These are phyloP conservation scores for Drosophila simulans DNA, from an alignment of 1,140 invertebrate species.

Conservation along the genomic window DNA sequence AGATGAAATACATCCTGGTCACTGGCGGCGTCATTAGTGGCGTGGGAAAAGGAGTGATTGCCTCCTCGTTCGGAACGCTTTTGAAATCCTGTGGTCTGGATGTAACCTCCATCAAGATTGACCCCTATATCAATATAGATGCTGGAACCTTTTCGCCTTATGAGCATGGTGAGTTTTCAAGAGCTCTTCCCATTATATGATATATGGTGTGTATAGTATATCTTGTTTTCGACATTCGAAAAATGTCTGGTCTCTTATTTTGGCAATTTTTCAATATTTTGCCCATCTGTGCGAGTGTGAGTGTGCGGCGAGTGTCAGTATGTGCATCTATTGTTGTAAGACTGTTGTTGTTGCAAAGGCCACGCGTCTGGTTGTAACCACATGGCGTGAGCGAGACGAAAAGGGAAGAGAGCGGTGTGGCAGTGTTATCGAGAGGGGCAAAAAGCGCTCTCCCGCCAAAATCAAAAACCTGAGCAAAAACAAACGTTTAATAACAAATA, in stretches of 20 bases:
- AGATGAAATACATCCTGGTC: slow-evolving; percentile 95
- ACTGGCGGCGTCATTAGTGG: slow-evolving; percentile 99
- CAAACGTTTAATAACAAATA: not conserved
- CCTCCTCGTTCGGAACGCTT: slow-evolving; percentile 97
- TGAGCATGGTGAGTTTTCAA: slow-evolving; percentile 94
- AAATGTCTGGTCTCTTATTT: slow-evolving; percentile 28
- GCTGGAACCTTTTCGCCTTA: slow-evolving; percentile 99
- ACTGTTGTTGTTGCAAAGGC: slow-evolving; percentile 50
- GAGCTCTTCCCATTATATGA: not conserved
- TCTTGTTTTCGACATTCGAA: slow-evolving; percentile 2
- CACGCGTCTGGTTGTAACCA: slow-evolving; percentile 39
- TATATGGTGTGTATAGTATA: slow-evolving; percentile 6
- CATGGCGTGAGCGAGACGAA: slow-evolving; percentile 14
- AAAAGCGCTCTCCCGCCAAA: slow-evolving; percentile 23
- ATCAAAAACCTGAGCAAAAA: not conserved
- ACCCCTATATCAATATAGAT: slow-evolving; percentile 99
- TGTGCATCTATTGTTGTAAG: slow-evolving; percentile 26
- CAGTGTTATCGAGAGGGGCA: slow-evolving; percentile 2
- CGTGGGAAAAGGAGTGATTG: slow-evolving; percentile 98
- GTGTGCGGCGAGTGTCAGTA: not conserved
- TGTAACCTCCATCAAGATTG: slow-evolving; percentile 99
- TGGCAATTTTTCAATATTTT: slow-evolving; percentile 59
- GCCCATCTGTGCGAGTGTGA: not conserved
- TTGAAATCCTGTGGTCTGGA: slow-evolving; percentile 96
- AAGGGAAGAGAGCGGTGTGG: not conserved